Percentiles rank a stretch among this genome's conserved stretches.
Conservation (phyloP, 2,113 vertebrate species). For the Aspiorhynchus laticeps region DNA sequence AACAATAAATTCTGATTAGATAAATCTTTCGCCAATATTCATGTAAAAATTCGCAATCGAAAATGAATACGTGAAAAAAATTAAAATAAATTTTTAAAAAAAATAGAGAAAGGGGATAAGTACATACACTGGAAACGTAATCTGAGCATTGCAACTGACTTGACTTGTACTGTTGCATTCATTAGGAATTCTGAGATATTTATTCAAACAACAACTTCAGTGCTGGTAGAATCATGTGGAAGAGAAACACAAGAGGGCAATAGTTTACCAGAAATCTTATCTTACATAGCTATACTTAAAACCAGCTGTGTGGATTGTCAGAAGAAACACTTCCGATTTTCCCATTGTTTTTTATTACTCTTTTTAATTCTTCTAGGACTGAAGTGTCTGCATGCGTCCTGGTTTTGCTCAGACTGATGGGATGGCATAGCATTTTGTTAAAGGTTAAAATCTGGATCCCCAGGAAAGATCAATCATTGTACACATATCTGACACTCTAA, state of each 20-base stretch:
- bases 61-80: not conserved
- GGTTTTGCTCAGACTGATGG: not conserved
- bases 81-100: no score
- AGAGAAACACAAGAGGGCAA: slow-evolving; percentile 79
- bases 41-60: not conserved
- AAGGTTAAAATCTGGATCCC: not conserved
- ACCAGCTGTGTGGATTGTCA: slow-evolving; percentile 44
- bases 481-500: not conserved
- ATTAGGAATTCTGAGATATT: not conserved
- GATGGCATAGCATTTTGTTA: slow-evolving; percentile 10
- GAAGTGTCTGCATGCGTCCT: not conserved
- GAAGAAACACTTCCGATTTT: slow-evolving; percentile 44
- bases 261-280: slow-evolving; percentile 69
- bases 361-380: slow-evolving; percentile 21
- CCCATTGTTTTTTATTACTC: slow-evolving; percentile 47
- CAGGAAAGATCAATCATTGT: not conserved
- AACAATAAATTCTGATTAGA: not conserved
- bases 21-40: not conserved
- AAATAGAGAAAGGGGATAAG: no score
- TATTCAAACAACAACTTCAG: not conserved
- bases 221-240: slow-evolving; percentile 49
- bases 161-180: not conserved
- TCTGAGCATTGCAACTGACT: not conserved
- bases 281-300: slow-evolving; percentile 30
- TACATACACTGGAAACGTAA: not conserved